Conservation (phyloP, 2,797 vertebrate species). For the Phataginus tricuspis region DNA sequence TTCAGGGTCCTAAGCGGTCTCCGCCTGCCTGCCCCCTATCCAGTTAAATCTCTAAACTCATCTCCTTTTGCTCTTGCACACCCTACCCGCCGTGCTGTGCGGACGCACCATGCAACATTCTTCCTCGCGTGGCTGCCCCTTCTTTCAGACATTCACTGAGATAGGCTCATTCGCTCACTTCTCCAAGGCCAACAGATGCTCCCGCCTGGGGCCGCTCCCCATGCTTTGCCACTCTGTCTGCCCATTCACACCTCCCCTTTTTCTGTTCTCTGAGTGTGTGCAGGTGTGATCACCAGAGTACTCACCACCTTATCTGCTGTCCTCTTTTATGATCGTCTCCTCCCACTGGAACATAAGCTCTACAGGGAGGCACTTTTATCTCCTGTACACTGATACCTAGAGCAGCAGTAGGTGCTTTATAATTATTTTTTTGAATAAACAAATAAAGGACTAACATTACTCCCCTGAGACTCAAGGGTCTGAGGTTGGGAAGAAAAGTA, state of each 20-base stretch:
- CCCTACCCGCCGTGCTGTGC: neutral
- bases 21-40: rapidly evolving
- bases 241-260: neutral
- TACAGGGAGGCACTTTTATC: neutral
- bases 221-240: neutral
- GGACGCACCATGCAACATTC: neutral
- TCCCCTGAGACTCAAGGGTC: neutral
- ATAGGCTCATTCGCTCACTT: neutral
- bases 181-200: neutral
- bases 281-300: neutral
- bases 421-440: neutral
- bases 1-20: neutral
- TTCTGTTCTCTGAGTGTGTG: neutral
- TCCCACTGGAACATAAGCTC: neutral
- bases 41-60: neutral
- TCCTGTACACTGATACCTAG: neutral
- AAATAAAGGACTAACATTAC: neutral
- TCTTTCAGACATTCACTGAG: neutral
- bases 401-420: neutral
- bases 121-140: neutral
- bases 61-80: neutral
- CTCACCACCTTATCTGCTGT: neutral
- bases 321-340: neutral
- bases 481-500: neutral
- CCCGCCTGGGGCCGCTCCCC: neutral